Evolutionary conservation across 2,113 vertebrate species (phyloP), one percentile per base, ranked within the genome.

Genomic region (Hypocryptadius cinnamomeus): DNA sequence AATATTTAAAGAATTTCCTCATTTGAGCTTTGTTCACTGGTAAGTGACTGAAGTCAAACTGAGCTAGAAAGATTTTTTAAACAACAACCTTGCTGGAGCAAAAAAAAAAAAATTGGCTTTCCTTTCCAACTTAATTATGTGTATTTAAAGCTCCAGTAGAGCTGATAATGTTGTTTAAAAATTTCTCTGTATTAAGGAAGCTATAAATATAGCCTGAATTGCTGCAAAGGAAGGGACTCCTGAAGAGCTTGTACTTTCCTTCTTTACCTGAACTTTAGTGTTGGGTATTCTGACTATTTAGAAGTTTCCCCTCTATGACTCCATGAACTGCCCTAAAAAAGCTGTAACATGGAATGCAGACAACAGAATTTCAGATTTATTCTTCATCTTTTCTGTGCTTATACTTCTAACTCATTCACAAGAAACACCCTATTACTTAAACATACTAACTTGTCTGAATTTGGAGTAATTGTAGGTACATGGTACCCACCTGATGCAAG

Each of bases 131-230:
- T 80, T 94, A 93, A 92, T 96, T 96, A 89, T 94, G 89, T 92
- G 87, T 90, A 91, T 92, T 95, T 94, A 91, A 92, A 92, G 91
- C 87, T 93, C 82, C 85, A 92, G 76, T 83, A 91, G 85, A 94
- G 85, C 79, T 81, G 94, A 90, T 91, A 93, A 91, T 90, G 82
- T 89, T 85, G 60, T 88, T 96, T 86, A 90, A 96, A 94, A 90
- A 80, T 53, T 92, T 85, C 82, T 74, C 51, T 78, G 79, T 76
- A 22, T 64, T 71, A 68, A 83, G 57, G 69, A 88, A 64, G 57
- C 81, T 84, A 91, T 69, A 93, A 94, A 96, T 80, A 79, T n/a
- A 91, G 44, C 61, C 61, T 90, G 82, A 80, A 90, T 60, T 88
- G n/a, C 66, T 88, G 35, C 57, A 92, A 47, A 51, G 33, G 77